Evolutionary conservation across 2,888 invertebrate genomes (phyloP).

Genomic region (Phalera bucephala): DNA sequence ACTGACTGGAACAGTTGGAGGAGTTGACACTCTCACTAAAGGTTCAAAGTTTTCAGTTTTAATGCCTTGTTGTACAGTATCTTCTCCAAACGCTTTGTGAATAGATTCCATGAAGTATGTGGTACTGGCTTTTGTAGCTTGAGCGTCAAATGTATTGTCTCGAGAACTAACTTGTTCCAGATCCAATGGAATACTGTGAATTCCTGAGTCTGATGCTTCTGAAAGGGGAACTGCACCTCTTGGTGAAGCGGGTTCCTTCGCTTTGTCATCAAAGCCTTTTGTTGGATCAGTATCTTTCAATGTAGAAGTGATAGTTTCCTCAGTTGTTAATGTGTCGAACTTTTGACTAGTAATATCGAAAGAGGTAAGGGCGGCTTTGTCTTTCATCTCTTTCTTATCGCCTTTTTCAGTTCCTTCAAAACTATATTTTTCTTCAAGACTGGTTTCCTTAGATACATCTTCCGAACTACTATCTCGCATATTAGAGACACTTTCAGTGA

Average conservation of each 20-base stretch:
- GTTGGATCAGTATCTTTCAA: conserved; percentile 31
- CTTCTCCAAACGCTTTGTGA: conserved; percentile 66
- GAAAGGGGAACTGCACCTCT: conserved; percentile 50
- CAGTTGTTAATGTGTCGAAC: conserved; percentile 20
- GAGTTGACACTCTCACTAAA: conserved; percentile 78
- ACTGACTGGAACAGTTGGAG: conserved; percentile 87
- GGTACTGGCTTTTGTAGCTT: conserved; percentile 44
- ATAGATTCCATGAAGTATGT: conserved; percentile 60
- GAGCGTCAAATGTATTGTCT: conserved; percentile 21
- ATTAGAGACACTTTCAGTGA: conserved; percentile 41
- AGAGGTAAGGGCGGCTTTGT: conserved; percentile 29
- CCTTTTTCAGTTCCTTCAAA: conserved; percentile 67
- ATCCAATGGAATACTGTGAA: conserved; percentile 54
- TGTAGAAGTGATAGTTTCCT: conserved; percentile 34
- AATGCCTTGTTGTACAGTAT: conserved; percentile 69
- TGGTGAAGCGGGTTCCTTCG: conserved; percentile 28
- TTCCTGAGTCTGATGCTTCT: conserved; percentile 55
- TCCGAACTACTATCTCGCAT: conserved; percentile 66
- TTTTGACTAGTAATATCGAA: conserved; percentile 34
- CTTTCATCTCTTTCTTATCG: conserved; percentile 34
- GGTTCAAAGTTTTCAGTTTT: conserved; percentile 62
- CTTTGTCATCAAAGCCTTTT: conserved; percentile 16
- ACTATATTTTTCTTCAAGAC: conserved; percentile 73
- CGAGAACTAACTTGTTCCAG: conserved; percentile 21
- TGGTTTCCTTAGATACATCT: conserved; percentile 69